Percentiles rank a stretch among this genome's conserved stretches.
Evolutionary conservation across 2,888 invertebrate genomes (phyloP).

Genomic region (Phymatocera aterrima): DNA sequence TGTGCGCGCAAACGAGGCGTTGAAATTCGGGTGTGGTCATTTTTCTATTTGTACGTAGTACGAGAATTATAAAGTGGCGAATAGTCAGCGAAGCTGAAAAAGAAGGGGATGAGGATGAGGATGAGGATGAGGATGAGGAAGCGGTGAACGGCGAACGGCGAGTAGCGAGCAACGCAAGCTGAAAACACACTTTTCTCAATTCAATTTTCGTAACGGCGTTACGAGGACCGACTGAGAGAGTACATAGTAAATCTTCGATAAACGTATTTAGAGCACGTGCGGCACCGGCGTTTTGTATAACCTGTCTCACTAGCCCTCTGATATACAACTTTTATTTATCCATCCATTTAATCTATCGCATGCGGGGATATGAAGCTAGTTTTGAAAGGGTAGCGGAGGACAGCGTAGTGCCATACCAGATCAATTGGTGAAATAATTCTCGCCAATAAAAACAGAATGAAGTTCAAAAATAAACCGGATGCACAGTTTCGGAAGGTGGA

Average conservation of each 20-base stretch:
- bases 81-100: neutral
- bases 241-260: slow-evolving; percentile 37
- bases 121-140: too few species aligned
- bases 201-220: slow-evolving; percentile 26
- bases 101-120: neutral
- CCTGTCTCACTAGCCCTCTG: neutral
- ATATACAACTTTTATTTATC: too few species aligned
- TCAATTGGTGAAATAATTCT: neutral
- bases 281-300: neutral
- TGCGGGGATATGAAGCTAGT: neutral
- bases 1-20: too few species aligned
- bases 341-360: neutral
- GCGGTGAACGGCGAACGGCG: neutral
- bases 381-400: too few species aligned
- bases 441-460: too few species aligned
- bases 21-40: too few species aligned
- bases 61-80: too few species aligned
- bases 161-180: neutral
- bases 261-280: slow-evolving; percentile 27
- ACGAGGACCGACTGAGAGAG: slow-evolving; percentile 22
- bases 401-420: too few species aligned
- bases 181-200: slow-evolving; percentile 39
- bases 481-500: too few species aligned
- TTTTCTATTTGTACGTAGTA: too few species aligned
- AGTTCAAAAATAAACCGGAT: too few species aligned